phyloP scores from a whole-genome alignment of 1,140 invertebrate species.

The Chrysoperla carnea region DNA sequence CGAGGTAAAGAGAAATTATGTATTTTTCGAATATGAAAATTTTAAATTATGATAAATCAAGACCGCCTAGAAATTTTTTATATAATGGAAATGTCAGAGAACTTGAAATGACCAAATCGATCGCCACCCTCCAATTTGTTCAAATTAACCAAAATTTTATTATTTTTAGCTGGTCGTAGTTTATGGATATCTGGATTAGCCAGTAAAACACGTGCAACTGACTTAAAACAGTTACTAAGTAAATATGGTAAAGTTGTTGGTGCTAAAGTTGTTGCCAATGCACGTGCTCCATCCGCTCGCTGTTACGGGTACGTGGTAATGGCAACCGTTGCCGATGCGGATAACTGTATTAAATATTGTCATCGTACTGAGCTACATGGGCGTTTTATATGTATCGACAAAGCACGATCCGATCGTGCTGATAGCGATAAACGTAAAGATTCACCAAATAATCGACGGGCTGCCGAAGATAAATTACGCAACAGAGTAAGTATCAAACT shows the following conservation, averaged over 20 bases:
- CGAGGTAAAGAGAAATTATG: too few relatives aligned
- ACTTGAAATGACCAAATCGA: too few relatives aligned
- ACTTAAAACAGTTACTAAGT: conserved; percentile 79
- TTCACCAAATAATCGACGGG: conserved; percentile 15
- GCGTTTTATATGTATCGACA: conserved; percentile 83
- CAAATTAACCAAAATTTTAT: too few relatives aligned
- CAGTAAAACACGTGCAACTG: conserved; percentile 72
- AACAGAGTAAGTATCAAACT: neutral
- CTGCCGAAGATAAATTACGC: neutral
- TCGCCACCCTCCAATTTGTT: too few relatives aligned
- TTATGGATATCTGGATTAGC: conserved; percentile 88
- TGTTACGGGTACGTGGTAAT: conserved; percentile 94
- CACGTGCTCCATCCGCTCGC: conserved; percentile 70
- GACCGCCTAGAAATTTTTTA: too few relatives aligned
- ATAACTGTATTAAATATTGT: conserved; percentile 74
- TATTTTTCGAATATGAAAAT: too few relatives aligned
- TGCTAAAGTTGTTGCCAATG: conserved; percentile 92
- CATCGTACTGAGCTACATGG: conserved; percentile 84
- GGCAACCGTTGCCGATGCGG: conserved; percentile 72
- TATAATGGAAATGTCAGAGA: too few relatives aligned
- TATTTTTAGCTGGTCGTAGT: conserved; percentile 38
- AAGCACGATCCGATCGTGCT: conserved; percentile 23
- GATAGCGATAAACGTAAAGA: too few relatives aligned
- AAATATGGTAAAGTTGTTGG: conserved; percentile 89
- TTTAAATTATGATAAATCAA: too few relatives aligned